Evolutionary conservation across 2,797 vertebrate species (phyloP).

Genomic region (Pseudopleuronectes americanus): DNA sequence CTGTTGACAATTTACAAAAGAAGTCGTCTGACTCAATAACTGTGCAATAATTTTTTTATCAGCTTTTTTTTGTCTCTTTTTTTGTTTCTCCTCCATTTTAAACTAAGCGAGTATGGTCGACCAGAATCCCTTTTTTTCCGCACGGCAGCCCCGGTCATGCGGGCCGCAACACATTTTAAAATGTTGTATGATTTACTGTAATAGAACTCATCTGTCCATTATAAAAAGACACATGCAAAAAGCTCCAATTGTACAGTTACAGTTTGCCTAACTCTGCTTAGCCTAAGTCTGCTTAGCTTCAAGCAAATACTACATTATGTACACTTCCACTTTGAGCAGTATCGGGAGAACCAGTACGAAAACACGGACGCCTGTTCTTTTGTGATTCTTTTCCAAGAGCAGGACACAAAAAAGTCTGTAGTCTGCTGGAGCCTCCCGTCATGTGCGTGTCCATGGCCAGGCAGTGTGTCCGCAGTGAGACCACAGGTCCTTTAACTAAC

Average conservation of each 20-base stretch:
- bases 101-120: constrained; percentile 81
- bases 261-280: constrained; percentile 75
- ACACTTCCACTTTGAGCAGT: constrained; percentile 76
- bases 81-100: constrained; percentile 60
- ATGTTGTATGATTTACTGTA: constrained; percentile 81
- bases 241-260: constrained; percentile 83
- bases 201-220: constrained; percentile 85
- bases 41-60: constrained; percentile 80
- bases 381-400: constrained; percentile 25
- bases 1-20: constrained; percentile 98
- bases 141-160: constrained; percentile 89
- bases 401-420: constrained; percentile 37
- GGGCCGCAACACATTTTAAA: constrained; percentile 84
- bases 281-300: constrained; percentile 78
- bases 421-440: constrained; percentile 51
- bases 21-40: constrained; percentile 82
- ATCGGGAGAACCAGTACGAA: constrained; percentile 43
- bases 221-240: constrained; percentile 93
- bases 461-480: constrained; percentile 54
- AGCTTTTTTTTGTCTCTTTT: constrained; percentile 38
- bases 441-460: constrained; percentile 55
- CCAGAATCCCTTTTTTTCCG: constrained; percentile 78
- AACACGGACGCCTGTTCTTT: constrained; percentile 45
- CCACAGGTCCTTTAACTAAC: constrained; percentile 45
- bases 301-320: constrained; percentile 87